These are phyloP conservation scores for Heteromormyrus szaboi DNA, from an alignment of 2,797 vertebrate species.

Conservation along the genomic window DNA sequence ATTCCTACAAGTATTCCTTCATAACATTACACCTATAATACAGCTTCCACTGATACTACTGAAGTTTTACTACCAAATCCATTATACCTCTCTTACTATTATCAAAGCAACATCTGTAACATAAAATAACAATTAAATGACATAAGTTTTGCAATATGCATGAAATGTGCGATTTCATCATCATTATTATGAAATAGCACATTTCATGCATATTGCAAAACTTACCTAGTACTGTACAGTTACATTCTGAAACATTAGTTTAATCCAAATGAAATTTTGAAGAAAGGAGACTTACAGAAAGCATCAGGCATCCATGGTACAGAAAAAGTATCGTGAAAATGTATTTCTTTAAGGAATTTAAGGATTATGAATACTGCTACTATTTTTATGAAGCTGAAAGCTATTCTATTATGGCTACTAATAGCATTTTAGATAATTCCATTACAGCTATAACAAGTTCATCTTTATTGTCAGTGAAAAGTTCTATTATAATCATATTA, in stretches of 20 bases:
- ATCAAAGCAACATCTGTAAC: not conserved
- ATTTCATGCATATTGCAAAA: not conserved
- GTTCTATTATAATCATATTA: not conserved
- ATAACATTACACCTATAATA: not conserved
- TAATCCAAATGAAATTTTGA: not conserved
- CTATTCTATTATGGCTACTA: not conserved
- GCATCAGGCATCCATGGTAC: not conserved
- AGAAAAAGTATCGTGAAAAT: not conserved
- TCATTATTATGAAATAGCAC: not conserved
- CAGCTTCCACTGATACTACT: not conserved
- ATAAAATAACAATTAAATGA: not conserved
- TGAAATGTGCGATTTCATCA: too few species aligned
- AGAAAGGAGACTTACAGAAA: not conserved
- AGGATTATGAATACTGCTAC: not conserved
- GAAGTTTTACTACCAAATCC: not conserved
- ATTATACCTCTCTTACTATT: not conserved
- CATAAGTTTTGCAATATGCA: not conserved
- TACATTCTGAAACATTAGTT: not conserved
- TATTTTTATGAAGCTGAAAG: not conserved
- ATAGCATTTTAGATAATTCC: not conserved
- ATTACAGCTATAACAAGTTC: not conserved
- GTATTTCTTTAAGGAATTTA: not conserved
- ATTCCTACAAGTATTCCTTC: not conserved
- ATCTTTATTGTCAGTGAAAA: not conserved
- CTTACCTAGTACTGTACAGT: not conserved